Conservation (phyloP, 2,888 invertebrate species). For the Caenorhabditis macrosperma region DNA sequence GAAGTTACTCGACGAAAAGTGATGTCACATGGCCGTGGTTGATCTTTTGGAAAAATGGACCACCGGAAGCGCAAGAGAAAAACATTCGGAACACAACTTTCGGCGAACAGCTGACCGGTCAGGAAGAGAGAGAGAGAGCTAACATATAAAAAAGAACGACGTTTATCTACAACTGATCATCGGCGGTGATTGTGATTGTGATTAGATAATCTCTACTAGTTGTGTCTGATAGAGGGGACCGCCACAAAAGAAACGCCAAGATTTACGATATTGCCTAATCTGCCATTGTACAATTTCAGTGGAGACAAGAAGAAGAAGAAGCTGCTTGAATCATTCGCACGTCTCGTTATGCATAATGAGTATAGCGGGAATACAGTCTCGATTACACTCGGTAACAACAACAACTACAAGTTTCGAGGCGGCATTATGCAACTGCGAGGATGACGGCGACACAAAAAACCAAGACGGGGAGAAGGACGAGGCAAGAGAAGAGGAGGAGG, state of each 20-base stretch:
- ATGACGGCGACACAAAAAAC: background rate
- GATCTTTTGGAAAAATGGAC: constrained; percentile 13
- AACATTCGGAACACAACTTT: constrained; percentile 9
- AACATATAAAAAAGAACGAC: background rate
- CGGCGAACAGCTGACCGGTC: constrained; percentile 16
- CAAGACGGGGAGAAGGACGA: constrained; percentile 3
- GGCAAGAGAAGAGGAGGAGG: constrained; percentile 28
- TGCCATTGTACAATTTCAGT: constrained; percentile 6
- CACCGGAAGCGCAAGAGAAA: constrained; percentile 29
- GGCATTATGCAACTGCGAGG: constrained; percentile 19
- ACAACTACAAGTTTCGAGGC: constrained; percentile 9
- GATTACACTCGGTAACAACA: constrained; percentile 44
- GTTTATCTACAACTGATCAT: background rate
- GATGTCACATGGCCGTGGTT: constrained; percentile 37
- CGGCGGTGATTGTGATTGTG: background rate
- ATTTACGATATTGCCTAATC: constrained; percentile 9
- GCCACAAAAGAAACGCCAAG: constrained; percentile 8
- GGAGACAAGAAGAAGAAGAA: background rate
- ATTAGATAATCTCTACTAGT: background rate
- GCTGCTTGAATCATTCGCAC: background rate
- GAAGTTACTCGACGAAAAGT: constrained; percentile 13
- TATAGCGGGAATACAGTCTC: constrained; percentile 27
- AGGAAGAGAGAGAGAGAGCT: background rate
- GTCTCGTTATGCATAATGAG: constrained; percentile 40
- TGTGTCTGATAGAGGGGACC: background rate